Evolutionary conservation across 2,113 vertebrate genomes (phyloP), one percentile per base, ranked within the genome.

Genomic region (Callocephalon fimbriatum): DNA sequence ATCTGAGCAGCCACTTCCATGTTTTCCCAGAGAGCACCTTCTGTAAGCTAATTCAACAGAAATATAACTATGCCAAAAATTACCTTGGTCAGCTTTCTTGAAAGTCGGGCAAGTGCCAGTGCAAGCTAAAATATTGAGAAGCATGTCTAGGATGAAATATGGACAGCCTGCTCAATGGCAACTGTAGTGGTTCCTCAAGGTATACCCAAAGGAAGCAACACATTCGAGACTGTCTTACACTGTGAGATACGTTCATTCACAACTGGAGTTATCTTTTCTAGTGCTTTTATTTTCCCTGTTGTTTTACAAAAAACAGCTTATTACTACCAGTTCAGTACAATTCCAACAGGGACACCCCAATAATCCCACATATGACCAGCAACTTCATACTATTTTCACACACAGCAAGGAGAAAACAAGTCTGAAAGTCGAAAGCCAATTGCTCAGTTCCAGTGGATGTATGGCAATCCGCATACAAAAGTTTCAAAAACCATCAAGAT

Each of bases 181-280:
- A 40, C 58, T 32, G 37, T 10, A 48, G 76, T 8, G 31, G 47
- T 2, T 67, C 63, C 58, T 53, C 48, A 65, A 82, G 56, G 15
- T 45, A 23, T 9, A 67, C 6, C 2, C 40, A 47, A 89, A 66
- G n/a, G 72, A 86, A 58, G 15, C 31, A 78, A 17, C 26, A 22
- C 19, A 54, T 14, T 19, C 0, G 0, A 68, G 27, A 45, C 22
- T 19, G 16, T 42, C 53, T 50, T 29, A 9, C 15, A 16, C 21
- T 65, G 13, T 17, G 29, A 85, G 27, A 37, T 4, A 5, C 2
- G 13, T 13, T 26, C 32, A 53, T 67, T 54, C n/a, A 32, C 42
- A 72, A 0, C 4, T 10, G 21, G 56, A 73, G 21, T 32, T 12
- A 19, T 15, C 15, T 77, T 29, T 48, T 26, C 79, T 40, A 50